Conservation (phyloP, 2,113 vertebrate species). For the Odocoileus hemionus region DNA sequence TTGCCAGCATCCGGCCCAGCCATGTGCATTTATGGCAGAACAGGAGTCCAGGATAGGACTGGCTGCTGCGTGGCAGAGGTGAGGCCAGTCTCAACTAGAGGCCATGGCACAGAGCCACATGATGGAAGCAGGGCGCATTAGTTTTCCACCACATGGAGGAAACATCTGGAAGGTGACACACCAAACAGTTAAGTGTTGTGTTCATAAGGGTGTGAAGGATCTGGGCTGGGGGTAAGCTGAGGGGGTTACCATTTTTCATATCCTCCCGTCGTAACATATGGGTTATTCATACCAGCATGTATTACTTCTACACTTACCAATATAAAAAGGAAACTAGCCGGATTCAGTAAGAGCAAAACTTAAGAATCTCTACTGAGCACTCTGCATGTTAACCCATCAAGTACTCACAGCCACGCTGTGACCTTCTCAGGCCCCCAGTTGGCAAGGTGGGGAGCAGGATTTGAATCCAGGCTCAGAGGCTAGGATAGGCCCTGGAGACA, state of each 20-base stretch:
- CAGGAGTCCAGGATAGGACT: not conserved
- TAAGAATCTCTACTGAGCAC: too few species aligned
- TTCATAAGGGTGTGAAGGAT: not conserved
- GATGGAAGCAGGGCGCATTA: not conserved
- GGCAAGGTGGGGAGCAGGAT: not conserved
- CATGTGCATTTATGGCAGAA: too few species aligned
- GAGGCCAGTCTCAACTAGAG: not conserved
- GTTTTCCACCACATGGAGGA: not conserved
- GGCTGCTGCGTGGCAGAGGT: not conserved
- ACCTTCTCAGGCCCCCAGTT: not conserved
- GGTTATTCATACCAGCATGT: not conserved
- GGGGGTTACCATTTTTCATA: not conserved
- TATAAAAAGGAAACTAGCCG: not conserved
- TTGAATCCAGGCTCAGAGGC: not conserved
- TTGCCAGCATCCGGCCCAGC: not conserved
- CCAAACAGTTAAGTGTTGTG: not conserved
- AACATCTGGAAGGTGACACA: not conserved
- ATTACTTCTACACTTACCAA: not conserved
- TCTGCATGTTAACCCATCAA: not conserved
- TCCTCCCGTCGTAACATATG: rapidly evolving
- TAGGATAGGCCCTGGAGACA: not conserved
- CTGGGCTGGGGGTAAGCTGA: not conserved
- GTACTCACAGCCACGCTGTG: not conserved
- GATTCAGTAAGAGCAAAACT: not conserved
- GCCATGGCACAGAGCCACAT: not conserved